These are phyloP conservation scores for Rana temporaria DNA, from an alignment of 2,113 vertebrate genomes.

Conservation along the genomic window DNA sequence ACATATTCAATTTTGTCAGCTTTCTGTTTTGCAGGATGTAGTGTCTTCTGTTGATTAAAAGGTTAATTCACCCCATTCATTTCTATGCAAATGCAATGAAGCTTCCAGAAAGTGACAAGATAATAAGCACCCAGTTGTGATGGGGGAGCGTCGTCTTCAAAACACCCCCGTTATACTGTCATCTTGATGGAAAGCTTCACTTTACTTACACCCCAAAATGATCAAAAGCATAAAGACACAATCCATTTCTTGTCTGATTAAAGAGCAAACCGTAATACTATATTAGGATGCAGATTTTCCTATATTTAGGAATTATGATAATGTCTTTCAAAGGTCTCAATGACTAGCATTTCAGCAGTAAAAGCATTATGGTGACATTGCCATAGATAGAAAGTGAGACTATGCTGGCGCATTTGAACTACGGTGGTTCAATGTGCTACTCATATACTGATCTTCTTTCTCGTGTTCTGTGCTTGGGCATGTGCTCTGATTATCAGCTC, in stretches of 20 bases:
- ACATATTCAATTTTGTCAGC: too few species aligned
- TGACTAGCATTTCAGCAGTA: too few species aligned
- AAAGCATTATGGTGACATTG: too few species aligned
- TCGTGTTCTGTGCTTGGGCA: too few species aligned
- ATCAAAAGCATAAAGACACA: not conserved
- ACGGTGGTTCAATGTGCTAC: too few species aligned
- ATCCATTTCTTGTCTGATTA: constrained; percentile 7
- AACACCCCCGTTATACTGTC: constrained; percentile 51
- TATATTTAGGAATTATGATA: too few species aligned
- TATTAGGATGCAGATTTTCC: too few species aligned
- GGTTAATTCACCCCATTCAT: constrained; percentile 37
- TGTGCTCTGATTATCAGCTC: too few species aligned
- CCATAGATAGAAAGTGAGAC: too few species aligned
- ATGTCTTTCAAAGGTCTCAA: too few species aligned
- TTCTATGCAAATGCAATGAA: constrained; percentile 44
- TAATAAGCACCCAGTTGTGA: constrained; percentile 56
- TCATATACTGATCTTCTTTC: too few species aligned
- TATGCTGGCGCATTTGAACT: too few species aligned
- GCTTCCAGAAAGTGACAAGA: constrained; percentile 55
- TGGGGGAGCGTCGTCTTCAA: constrained; percentile 29
- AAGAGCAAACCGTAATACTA: not conserved
- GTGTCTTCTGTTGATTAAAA: constrained; percentile 2
- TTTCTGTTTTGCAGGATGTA: not conserved
- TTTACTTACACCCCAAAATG: constrained; percentile 3
- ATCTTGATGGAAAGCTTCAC: constrained; percentile 44